Percentiles rank a stretch among this genome's conserved stretches.
Evolutionary conservation across 2,888 invertebrate species (phyloP).

Genomic region (Sphaerophoria taeniata): DNA sequence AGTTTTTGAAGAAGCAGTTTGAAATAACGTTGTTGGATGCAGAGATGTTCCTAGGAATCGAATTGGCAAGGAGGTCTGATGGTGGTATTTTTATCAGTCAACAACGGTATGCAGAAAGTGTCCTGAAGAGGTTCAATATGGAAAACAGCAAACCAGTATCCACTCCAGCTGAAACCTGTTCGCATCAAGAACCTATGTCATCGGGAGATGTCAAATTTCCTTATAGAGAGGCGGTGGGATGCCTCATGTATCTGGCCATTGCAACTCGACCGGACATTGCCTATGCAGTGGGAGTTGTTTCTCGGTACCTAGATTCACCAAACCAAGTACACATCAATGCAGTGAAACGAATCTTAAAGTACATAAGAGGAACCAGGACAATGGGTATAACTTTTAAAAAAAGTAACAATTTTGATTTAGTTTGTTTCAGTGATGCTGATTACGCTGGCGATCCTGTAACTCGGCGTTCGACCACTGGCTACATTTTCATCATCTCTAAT

Average conservation of each 20-base stretch:
- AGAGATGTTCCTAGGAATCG: constrained; percentile 10
- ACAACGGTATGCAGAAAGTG: constrained; percentile 4
- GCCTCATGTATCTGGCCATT: background rate
- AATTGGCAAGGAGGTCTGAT: background rate
- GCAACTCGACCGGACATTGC: background rate
- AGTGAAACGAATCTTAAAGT: background rate
- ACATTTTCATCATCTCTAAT: background rate
- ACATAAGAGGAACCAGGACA: background rate
- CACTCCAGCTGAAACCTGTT: constrained; percentile 10
- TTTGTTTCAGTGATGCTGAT: constrained; percentile 11
- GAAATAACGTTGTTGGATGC: constrained; percentile 22
- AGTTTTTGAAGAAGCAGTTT: constrained; percentile 13
- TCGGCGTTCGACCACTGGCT: background rate
- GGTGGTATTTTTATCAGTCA: constrained; percentile 13
- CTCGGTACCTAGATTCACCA: constrained; percentile 10
- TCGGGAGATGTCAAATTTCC: background rate
- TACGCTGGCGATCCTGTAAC: background rate
- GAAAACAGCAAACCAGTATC: background rate
- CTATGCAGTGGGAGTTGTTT: background rate
- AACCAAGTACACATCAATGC: background rate
- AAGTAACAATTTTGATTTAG: background rate
- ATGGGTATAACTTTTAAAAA: background rate
- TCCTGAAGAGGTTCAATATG: background rate
- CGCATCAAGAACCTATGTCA: background rate
- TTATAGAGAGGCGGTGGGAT: constrained; percentile 8